phyloP scores from a whole-genome alignment of 2,113 vertebrate species.

The Macrotis lagotis region DNA sequence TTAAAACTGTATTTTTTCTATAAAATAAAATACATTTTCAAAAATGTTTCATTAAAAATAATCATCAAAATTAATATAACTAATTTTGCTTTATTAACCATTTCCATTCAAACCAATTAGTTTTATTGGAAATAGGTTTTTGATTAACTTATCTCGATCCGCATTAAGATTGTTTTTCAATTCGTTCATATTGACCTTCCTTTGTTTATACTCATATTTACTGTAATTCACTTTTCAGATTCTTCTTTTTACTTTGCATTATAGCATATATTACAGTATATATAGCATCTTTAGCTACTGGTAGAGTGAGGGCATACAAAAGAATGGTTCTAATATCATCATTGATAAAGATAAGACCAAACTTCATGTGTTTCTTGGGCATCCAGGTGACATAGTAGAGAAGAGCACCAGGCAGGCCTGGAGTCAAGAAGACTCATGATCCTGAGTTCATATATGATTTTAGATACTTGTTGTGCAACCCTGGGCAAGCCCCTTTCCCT shows the following conservation, averaged over 20 bases:
- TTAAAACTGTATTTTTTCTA: background rate
- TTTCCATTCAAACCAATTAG: background rate
- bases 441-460: too few species aligned
- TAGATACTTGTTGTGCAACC: too few species aligned
- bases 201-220: background rate
- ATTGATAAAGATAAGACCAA: too few species aligned
- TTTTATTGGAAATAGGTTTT: background rate
- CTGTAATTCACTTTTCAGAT: background rate
- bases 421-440: too few species aligned
- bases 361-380: background rate
- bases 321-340: background rate
- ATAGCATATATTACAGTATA: background rate
- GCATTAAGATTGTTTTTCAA: background rate
- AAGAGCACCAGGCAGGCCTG: too few species aligned
- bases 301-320: background rate
- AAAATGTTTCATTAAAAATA: background rate
- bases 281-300: background rate
- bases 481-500: too few species aligned
- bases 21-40: background rate
- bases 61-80: background rate
- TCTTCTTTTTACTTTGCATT: background rate
- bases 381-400: too few species aligned
- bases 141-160: background rate
- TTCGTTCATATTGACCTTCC: background rate
- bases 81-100: background rate